Conservation (phyloP, 2,888 invertebrate genomes). For the Ophion costatus region DNA sequence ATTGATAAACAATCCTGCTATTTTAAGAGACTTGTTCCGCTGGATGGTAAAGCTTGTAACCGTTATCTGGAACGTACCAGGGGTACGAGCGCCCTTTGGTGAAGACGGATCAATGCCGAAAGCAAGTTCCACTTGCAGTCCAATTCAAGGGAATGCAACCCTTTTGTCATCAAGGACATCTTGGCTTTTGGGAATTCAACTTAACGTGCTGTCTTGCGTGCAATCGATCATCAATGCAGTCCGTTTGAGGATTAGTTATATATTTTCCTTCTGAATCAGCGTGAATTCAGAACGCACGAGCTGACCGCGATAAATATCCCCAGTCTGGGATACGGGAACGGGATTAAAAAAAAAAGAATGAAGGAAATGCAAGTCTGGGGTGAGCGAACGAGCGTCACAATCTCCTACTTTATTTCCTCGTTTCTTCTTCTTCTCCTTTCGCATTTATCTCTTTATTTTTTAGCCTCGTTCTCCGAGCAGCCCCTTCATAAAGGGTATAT, state of each 20-base stretch:
- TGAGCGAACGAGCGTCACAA: slow-evolving; percentile 51
- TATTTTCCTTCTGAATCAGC: slow-evolving; percentile 42
- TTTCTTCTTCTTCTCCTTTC: slow-evolving; percentile 15
- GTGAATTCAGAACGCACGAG: slow-evolving; percentile 44
- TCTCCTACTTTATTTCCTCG: slow-evolving; percentile 53
- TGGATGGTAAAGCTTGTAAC: too few relatives aligned
- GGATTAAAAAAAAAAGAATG: slow-evolving; percentile 6
- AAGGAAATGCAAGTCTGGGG: slow-evolving; percentile 39
- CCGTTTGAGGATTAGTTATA: slow-evolving; percentile 42
- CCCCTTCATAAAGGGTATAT: slow-evolving; percentile 65
- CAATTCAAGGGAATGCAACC: background rate
- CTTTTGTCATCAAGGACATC: background rate
- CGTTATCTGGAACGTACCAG: too few relatives aligned
- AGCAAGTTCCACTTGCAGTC: background rate
- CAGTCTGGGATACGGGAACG: slow-evolving; percentile 23
- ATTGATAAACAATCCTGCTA: too few relatives aligned
- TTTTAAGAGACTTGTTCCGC: too few relatives aligned
- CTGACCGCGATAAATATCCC: slow-evolving; percentile 46
- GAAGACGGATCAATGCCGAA: too few relatives aligned
- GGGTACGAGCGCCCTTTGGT: too few relatives aligned
- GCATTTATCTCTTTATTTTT: slow-evolving; percentile 5
- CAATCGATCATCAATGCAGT: slow-evolving; percentile 5
- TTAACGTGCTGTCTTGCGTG: background rate
- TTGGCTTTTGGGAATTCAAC: slow-evolving; percentile 2
- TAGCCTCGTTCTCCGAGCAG: slow-evolving; percentile 45